A percentile compares a stretch with the other conserved stretches of the same genome.
Conservation (phyloP, 2,797 vertebrate genomes). For the Lepus oiostolus region DNA sequence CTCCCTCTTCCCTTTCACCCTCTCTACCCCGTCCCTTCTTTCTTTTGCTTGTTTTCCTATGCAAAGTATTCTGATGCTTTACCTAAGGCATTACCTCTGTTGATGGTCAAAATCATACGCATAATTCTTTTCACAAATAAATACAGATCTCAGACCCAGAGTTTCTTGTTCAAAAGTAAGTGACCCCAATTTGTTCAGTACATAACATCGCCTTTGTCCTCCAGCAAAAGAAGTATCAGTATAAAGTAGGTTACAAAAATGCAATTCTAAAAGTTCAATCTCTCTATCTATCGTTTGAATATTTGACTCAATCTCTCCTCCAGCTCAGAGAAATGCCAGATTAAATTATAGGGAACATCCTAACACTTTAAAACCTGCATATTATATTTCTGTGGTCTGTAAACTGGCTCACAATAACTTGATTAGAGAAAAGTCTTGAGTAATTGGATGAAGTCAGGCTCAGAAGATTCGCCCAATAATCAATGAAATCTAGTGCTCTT, state of each 20-base stretch:
- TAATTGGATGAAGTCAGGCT: constrained; percentile 78
- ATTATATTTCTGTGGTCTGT: constrained; percentile 84
- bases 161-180: neutral
- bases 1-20: no score
- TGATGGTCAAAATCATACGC: constrained; percentile 20
- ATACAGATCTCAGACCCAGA: neutral
- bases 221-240: neutral
- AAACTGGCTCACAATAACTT: constrained; percentile 81
- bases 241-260: constrained; percentile 61
- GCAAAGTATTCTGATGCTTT: constrained; percentile 27
- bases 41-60: neutral
- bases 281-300: constrained; percentile 71
- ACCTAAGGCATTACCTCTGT: neutral
- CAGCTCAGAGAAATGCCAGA: constrained; percentile 79
- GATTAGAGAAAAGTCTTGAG: constrained; percentile 82
- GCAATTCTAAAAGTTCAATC: constrained; percentile 77
- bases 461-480: constrained; percentile 74
- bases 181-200: neutral
- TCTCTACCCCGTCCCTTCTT: no score
- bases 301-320: constrained; percentile 74
- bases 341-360: constrained; percentile 81
- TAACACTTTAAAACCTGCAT: constrained; percentile 84
- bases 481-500: constrained; percentile 55
- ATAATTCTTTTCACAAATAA: constrained; percentile 55
- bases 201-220: neutral